phyloP scores from a whole-genome alignment of 2,797 vertebrate species.

The Sebastes miniatus region DNA sequence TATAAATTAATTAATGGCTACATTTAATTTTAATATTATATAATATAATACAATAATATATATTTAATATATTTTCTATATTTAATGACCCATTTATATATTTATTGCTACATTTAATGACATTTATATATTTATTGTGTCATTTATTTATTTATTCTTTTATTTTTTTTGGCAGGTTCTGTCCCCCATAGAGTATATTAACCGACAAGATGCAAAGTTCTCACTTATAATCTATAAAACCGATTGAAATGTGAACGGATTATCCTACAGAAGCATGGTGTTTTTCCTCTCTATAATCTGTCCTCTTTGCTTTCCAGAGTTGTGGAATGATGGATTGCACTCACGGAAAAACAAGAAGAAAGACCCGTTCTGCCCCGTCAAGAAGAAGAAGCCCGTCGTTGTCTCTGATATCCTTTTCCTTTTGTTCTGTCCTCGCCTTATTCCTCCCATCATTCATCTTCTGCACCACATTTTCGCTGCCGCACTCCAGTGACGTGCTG shows the following conservation, averaged over 20 bases:
- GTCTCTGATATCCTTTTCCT: constrained; percentile 96
- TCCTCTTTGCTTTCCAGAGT: constrained; percentile 79
- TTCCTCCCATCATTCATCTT: not conserved
- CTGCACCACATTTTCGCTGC: not conserved
- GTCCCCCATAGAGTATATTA: not conserved
- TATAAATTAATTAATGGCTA: too few species aligned
- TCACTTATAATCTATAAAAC: not conserved
- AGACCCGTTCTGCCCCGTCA: constrained; percentile 96
- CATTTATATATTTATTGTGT: too few species aligned
- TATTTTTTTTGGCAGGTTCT: too few species aligned
- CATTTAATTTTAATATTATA: too few species aligned
- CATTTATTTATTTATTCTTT: too few species aligned
- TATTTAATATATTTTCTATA: too few species aligned
- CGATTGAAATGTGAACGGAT: not conserved
- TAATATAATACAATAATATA: too few species aligned
- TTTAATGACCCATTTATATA: too few species aligned
- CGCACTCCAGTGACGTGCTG: not conserved
- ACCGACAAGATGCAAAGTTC: not conserved
- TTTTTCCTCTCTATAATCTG: not conserved
- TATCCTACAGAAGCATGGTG: not conserved
- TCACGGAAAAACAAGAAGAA: constrained; percentile 96
- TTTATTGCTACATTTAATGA: too few species aligned
- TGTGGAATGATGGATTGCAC: constrained; percentile 98
- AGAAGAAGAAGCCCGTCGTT: constrained; percentile 97
- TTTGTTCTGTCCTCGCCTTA: not conserved